phyloP scores from a whole-genome alignment of 2,113 vertebrate genomes.

The Cyanoliseus patagonus region DNA sequence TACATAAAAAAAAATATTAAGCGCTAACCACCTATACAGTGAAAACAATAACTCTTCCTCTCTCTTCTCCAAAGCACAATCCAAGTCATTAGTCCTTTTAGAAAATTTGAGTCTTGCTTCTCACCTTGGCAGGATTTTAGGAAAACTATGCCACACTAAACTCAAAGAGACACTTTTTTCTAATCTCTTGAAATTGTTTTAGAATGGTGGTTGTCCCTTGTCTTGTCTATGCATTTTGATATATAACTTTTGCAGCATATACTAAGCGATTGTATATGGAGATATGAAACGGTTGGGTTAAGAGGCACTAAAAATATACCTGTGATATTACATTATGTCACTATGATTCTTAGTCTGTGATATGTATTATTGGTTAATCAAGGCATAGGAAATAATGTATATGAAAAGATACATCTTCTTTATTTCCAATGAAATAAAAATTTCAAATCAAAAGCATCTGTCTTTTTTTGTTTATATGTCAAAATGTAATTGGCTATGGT shows the following conservation, averaged over 20 bases:
- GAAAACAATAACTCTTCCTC: neutral
- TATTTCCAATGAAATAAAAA: constrained; percentile 67
- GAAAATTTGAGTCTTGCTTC: neutral
- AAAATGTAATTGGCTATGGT: constrained; percentile 82
- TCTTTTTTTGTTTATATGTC: constrained; percentile 81
- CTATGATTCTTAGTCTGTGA: neutral
- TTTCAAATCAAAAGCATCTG: constrained; percentile 75
- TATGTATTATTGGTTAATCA: constrained; percentile 56
- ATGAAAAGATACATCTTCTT: constrained; percentile 59
- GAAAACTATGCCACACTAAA: neutral
- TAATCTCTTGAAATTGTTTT: neutral
- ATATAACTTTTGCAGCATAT: neutral
- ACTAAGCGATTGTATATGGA: neutral
- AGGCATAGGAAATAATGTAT: constrained; percentile 50
- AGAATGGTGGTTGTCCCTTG: neutral
- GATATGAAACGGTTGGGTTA: neutral
- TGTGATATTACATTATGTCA: constrained; percentile 11
- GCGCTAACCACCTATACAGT: neutral
- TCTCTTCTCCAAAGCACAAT: neutral
- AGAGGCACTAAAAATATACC: neutral
- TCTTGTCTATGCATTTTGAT: neutral
- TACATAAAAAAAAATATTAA: neutral
- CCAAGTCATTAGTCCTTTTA: neutral
- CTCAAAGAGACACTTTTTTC: neutral
- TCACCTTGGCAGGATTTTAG: neutral